phyloP scores from a whole-genome alignment of 2,113 vertebrate species.

The Forbesichthys agassizii region DNA sequence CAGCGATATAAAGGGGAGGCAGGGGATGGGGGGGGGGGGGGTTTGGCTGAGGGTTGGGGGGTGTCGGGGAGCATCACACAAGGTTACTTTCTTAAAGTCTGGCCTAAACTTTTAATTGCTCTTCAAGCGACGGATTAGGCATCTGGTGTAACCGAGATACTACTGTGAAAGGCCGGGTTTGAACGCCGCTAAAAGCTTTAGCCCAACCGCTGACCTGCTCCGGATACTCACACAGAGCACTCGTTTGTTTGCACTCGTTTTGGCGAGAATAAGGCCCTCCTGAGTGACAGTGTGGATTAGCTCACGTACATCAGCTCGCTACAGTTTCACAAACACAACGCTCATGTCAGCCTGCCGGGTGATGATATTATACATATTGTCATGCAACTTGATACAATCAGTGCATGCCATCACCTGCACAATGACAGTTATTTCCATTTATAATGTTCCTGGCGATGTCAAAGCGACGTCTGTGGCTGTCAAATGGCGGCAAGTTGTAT shows the following conservation, averaged over 20 bases:
- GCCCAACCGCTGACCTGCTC: constrained; percentile 65
- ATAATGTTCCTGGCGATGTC: constrained; percentile 19
- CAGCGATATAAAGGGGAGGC: constrained; percentile 41
- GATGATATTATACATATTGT: background rate
- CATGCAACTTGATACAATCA: constrained; percentile 28
- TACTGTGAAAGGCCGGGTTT: constrained; percentile 64
- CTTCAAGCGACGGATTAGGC: constrained; percentile 78
- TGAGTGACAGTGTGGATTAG: constrained; percentile 59
- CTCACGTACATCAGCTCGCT: constrained; percentile 24
- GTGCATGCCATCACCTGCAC: constrained; percentile 14
- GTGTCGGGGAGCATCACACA: constrained; percentile 58
- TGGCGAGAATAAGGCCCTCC: constrained; percentile 1
- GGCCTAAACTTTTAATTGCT: constrained; percentile 80
- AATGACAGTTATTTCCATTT: constrained; percentile 12
- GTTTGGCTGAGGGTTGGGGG: background rate
- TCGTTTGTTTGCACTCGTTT: constrained; percentile 13
- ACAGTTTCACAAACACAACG: background rate
- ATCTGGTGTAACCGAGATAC: constrained; percentile 71
- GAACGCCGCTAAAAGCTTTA: constrained; percentile 69
- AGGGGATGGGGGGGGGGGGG: background rate
- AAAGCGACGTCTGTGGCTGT: constrained; percentile 14
- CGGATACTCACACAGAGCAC: constrained; percentile 57
- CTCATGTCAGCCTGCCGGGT: background rate
- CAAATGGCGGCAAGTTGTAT: constrained; percentile 47
- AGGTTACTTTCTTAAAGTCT: constrained; percentile 74